A percentile compares a stretch with the other conserved stretches of the same genome.
Conservation (phyloP, 1,140 invertebrate genomes). For the Capitella teleta region DNA sequence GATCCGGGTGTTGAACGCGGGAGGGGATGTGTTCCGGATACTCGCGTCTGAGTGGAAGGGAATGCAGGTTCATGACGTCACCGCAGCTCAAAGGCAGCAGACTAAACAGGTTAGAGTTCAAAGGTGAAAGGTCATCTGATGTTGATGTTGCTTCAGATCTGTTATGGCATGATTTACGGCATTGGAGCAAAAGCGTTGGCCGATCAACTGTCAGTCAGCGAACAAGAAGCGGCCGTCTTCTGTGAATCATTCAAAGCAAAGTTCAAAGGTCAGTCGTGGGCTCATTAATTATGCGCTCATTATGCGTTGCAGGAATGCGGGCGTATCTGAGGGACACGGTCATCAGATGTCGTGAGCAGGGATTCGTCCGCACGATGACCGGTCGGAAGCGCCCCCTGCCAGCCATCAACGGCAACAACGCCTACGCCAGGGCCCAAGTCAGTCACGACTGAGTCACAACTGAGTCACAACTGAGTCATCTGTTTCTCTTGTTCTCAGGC, state of each 20-base stretch:
- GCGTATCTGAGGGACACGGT: conserved; percentile 56
- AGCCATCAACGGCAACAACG: conserved; percentile 56
- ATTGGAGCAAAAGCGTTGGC: conserved; percentile 79
- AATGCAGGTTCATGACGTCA: conserved; percentile 53
- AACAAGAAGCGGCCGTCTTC: conserved; percentile 67
- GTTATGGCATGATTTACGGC: conserved; percentile 97
- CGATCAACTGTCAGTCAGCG: conserved; percentile 65
- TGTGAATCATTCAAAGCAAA: conserved; percentile 69
- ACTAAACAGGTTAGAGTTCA: conserved; percentile 60
- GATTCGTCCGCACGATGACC: conserved; percentile 72
- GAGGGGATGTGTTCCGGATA: conserved; percentile 71
- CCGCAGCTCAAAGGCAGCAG: conserved; percentile 62
- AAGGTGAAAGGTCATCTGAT: too few species aligned
- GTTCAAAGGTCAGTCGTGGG: conserved; percentile 53
- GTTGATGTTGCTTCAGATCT: conserved; percentile 53
- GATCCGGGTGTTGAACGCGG: conserved; percentile 55
- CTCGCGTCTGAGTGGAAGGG: conserved; percentile 76
- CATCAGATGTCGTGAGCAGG: conserved; percentile 56
- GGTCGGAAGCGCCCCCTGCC: conserved; percentile 68
- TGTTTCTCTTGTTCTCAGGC: conserved; percentile 48
- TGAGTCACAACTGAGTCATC: neutral
- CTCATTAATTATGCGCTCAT: neutral
- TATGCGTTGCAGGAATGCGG: conserved; percentile 39
- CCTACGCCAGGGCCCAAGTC: conserved; percentile 50
- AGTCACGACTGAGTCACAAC: conserved; percentile 5